phyloP scores from a whole-genome alignment of 2,888 invertebrate species.

The Ennomos fuscantarius region DNA sequence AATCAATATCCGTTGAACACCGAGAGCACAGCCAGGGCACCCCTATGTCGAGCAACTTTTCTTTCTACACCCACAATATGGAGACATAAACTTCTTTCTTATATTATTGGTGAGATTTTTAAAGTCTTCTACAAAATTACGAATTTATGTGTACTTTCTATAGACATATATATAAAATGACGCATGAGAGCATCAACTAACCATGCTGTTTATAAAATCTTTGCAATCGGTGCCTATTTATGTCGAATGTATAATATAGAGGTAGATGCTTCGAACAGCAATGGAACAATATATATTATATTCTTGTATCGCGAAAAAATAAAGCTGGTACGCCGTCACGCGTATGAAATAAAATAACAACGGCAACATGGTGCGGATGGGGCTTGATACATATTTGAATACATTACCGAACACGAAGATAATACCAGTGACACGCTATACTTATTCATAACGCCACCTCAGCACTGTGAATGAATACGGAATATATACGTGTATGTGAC shows the following conservation, averaged over 20 bases:
- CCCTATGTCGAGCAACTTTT: slow-evolving; percentile 64
- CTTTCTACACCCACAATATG: slow-evolving; percentile 42
- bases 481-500: slow-evolving; percentile 48
- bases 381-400: slow-evolving; percentile 84
- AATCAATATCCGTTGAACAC: slow-evolving; percentile 79
- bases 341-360: slow-evolving; percentile 82
- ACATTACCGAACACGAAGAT: slow-evolving; percentile 82
- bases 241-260: slow-evolving; percentile 46
- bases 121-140: too few relatives aligned
- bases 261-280: slow-evolving; percentile 29
- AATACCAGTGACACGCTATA: slow-evolving; percentile 75
- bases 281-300: slow-evolving; percentile 63
- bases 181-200: background rate
- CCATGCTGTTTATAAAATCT: slow-evolving; percentile 3
- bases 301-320: slow-evolving; percentile 71
- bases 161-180: too few relatives aligned
- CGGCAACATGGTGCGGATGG: slow-evolving; percentile 78
- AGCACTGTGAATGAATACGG: slow-evolving; percentile 69
- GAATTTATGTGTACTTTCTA: too few relatives aligned
- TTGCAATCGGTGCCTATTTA: slow-evolving; percentile 28
- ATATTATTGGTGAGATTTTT: too few relatives aligned
- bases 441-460: slow-evolving; percentile 80
- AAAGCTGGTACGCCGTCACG: slow-evolving; percentile 76
- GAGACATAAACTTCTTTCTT: background rate
- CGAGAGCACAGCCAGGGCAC: slow-evolving; percentile 65